These are phyloP conservation scores for Coptotermes formosanus DNA, from an alignment of 1,140 invertebrate genomes.

Conservation along the genomic window DNA sequence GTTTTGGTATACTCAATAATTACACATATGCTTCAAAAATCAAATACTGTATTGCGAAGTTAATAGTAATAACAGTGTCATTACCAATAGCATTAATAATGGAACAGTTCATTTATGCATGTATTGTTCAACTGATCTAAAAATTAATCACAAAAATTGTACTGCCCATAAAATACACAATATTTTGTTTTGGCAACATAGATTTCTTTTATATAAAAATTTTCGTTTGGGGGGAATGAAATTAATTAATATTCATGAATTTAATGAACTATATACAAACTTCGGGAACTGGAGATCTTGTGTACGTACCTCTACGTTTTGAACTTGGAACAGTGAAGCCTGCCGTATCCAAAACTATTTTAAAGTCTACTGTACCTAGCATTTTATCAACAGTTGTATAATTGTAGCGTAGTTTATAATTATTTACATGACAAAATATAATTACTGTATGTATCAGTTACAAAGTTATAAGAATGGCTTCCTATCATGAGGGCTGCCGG, in stretches of 20 bases:
- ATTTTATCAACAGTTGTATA: constrained; percentile 21
- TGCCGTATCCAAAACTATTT: constrained; percentile 1
- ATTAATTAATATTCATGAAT: constrained; percentile 23
- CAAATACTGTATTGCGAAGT: constrained; percentile 18
- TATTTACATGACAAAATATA: constrained; percentile 20
- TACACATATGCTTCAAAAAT: constrained; percentile 8
- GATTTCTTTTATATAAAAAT: constrained; percentile 24
- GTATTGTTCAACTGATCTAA: constrained; percentile 13
- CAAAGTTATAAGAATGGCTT: constrained; percentile 19
- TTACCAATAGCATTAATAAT: constrained; percentile 4
- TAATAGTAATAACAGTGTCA: constrained; percentile 19
- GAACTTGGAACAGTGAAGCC: neutral
- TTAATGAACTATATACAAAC: constrained; percentile 27
- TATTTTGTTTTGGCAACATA: constrained; percentile 27
- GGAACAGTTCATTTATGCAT: constrained; percentile 9
- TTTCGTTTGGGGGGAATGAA: neutral
- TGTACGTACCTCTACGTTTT: neutral
- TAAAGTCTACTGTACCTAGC: constrained; percentile 13
- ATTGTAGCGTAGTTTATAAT: neutral
- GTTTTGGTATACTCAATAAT: neutral
- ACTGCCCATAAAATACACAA: constrained; percentile 18
- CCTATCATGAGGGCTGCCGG: neutral
- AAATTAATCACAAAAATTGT: constrained; percentile 14
- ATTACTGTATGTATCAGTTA: constrained; percentile 6
- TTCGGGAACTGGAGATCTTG: neutral